phyloP scores from a whole-genome alignment of 2,113 vertebrate species.

The Chaetops frenatus region DNA sequence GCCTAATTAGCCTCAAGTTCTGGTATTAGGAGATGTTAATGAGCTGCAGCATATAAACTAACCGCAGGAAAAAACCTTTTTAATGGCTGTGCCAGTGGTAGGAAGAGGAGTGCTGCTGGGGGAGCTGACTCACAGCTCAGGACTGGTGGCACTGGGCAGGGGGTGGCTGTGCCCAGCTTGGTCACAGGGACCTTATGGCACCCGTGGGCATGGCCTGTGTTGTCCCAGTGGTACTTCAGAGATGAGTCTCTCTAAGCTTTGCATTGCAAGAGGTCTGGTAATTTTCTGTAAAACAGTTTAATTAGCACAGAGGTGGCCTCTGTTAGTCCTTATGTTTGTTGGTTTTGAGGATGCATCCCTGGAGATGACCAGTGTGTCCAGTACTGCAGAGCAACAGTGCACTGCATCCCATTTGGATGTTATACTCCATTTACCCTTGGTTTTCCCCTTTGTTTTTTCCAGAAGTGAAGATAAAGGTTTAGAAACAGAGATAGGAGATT shows the following conservation, averaged over 20 bases:
- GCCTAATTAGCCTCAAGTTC: constrained; percentile 70
- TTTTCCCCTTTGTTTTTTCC: background rate
- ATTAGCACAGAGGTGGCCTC: background rate
- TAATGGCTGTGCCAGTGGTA: background rate
- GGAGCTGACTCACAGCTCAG: background rate
- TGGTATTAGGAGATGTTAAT: constrained; percentile 67
- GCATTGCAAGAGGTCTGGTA: background rate
- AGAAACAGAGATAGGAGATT: background rate
- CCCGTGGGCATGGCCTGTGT: fast-evolving
- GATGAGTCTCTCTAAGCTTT: background rate
- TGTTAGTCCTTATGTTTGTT: background rate
- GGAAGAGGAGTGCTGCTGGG: background rate
- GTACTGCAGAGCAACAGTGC: background rate
- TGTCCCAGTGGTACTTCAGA: background rate
- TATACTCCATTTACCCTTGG: background rate
- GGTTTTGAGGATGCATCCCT: background rate
- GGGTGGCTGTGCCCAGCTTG: background rate
- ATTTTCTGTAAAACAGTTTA: background rate
- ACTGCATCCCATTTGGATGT: background rate
- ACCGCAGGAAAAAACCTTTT: constrained; percentile 30
- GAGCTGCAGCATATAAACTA: constrained; percentile 68
- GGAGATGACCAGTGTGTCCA: background rate
- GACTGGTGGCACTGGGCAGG: background rate
- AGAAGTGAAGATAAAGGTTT: background rate
- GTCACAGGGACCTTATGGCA: background rate